Base-by-base conservation (phyloP, 2,797 vertebrate genomes). In the Nyctibius grandis region DNA sequence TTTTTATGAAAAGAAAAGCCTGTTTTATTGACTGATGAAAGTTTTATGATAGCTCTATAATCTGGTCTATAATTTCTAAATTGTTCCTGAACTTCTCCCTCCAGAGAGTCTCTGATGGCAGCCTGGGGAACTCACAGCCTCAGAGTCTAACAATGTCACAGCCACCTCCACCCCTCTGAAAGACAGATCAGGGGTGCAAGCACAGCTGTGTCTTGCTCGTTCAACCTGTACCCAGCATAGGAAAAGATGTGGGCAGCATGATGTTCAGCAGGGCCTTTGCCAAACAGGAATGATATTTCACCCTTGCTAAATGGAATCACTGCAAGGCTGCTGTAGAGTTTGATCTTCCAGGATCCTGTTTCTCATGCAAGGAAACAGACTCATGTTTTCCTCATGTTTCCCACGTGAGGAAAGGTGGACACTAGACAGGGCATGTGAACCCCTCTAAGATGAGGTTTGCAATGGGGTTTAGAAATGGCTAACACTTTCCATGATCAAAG, bases 21-120 rank as follows among this genome's bases (percentile, higher is more conserved):
- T 83, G 6, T 89, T 98, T 98, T 98, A 98, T 97, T 97, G 96
- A 95, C 97, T 97, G 96, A 93, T 97, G 97, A 98, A 98, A 97
- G 96, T 67, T 98, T 98, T 98, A 98, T 97, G 95, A 90, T 48
- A 94, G 87, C 57, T 96, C 91, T 97, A 80, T 93, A 89, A 96
- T 97, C 96, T 97, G 91, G 61, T 94, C 97, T 97, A 47, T 96
- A 96, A 97, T 97, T 97, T 97, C 94, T 90, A 95, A 97, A 95
- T 95, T 89, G 67, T 96, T 97, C 88, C 89, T 96, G 85, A 96
- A 85, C 53, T 88, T 96, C 88, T 96, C 54, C 85, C 93, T 93
- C 84, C 21, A 5, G 85, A 96, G 54, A 42, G 51, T 82, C 50
- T 60, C 54, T 64, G 64, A 50, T 22, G 38, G 76, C 63, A 91